Base-by-base conservation (phyloP, 1,140 invertebrate genomes). In the Plectrocnemia conspersa region DNA sequence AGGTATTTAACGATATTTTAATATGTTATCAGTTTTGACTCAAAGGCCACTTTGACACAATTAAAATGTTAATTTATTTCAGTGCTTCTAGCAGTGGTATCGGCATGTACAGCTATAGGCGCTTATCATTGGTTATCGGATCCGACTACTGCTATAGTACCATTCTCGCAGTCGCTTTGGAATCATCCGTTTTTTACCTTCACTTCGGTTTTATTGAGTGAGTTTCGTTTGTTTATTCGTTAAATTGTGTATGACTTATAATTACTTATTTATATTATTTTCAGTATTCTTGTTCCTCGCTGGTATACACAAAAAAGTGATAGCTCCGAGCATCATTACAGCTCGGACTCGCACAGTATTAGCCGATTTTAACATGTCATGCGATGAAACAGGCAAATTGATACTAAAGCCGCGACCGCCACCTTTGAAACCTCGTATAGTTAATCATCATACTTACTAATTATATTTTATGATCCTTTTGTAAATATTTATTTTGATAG, bases 111-210 rank as follows among this genome's bases (percentile, higher is more conserved):
- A 54, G 89, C 91, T 18, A 83, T 92, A 44, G 91, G 92, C 18
- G 93, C 93, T 10, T 94, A 88, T 82, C 89, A 93, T 64, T 97
- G 94, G 93, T 74, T 98, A 3, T 87, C 85, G 64, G 94, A 98
- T 75, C 91, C 93, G 0, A 80, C 87, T 47, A 95, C 91, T 16
- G 82, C 88, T 33, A 81, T 88, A 56, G 86, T 97, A 11, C 84
- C 91, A 15, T 85, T 98, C 52, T 82, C 85, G 9, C 89, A 97
- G 68, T 97, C 94, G 6, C 75, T 98, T 18, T 83, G 82, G 66
- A 96, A 96, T 71, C 95, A 98, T 80, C 86, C 89, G n/a, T 92
- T 97, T 66, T 98, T 98, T 73, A 88, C 93, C n/a, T 71, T 93
- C 62, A 91, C 91, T 58, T 89, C 91, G 64, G 75, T 92, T 58